Conservation (phyloP, 2,888 invertebrate species). For the Masnerella sp. region DNA sequence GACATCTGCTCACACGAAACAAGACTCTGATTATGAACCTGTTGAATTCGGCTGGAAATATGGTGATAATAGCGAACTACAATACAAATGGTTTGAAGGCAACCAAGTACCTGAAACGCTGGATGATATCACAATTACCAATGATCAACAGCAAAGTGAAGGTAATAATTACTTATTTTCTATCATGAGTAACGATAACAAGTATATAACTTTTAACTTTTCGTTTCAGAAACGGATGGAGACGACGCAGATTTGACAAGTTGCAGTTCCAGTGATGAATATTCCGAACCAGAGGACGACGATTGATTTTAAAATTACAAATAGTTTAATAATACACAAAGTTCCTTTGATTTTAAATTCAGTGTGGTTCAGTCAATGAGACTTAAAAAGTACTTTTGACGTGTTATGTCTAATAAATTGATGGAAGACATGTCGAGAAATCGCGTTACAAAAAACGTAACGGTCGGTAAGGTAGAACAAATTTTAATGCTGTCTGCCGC, state of each 20-base stretch:
- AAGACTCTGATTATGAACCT: conserved; percentile 48
- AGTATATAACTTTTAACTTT: background rate
- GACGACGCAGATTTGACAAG: background rate
- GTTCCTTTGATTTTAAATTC: no score
- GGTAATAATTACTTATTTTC: background rate
- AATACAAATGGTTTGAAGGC: conserved; percentile 64
- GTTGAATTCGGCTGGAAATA: conserved; percentile 57
- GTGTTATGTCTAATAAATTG: no score
- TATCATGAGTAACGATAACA: no score
- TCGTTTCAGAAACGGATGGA: no score
- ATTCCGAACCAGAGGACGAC: background rate
- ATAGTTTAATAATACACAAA: no score
- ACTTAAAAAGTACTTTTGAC: no score
- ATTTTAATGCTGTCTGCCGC: no score
- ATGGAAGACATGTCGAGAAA: no score
- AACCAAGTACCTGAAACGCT: conserved; percentile 62
- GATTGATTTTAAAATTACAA: no score
- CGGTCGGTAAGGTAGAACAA: no score
- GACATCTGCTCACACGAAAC: conserved; percentile 59
- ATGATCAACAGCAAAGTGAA: background rate
- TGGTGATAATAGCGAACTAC: conserved; percentile 42
- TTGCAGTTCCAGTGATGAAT: background rate
- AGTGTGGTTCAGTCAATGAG: no score
- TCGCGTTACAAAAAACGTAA: no score
- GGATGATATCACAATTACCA: conserved; percentile 21